phyloP scores from a whole-genome alignment of 1,140 invertebrate species.

The Holotrichia oblita region DNA sequence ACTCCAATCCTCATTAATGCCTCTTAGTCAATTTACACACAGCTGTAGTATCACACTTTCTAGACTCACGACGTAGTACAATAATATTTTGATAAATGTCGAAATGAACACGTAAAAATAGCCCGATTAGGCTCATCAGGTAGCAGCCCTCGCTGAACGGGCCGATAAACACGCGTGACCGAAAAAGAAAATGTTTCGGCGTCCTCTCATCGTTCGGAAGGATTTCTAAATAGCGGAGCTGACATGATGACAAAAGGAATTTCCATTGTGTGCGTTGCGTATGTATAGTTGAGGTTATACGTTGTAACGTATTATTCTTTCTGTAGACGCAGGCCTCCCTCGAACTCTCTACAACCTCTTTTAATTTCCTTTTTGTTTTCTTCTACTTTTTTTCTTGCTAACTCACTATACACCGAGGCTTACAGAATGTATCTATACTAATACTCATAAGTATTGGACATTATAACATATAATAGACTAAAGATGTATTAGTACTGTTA shows the following conservation, averaged over 20 bases:
- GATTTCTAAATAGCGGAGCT: constrained; percentile 40
- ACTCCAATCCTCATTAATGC: not conserved
- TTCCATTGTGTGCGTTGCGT: constrained; percentile 39
- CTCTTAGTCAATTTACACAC: not conserved
- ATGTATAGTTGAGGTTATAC: not conserved
- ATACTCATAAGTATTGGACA: too few relatives aligned
- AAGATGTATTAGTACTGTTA: too few relatives aligned
- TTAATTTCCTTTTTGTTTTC: not conserved
- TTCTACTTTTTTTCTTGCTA: constrained; percentile 4
- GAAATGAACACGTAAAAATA: constrained; percentile 36
- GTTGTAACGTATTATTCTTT: constrained; percentile 32
- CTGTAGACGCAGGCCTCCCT: constrained; percentile 17
- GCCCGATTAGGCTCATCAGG: constrained; percentile 35
- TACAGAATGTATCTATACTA: too few relatives aligned
- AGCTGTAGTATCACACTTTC: not conserved
- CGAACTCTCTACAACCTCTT: constrained; percentile 1
- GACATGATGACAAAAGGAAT: constrained; percentile 43
- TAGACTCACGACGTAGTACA: not conserved
- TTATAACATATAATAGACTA: too few relatives aligned
- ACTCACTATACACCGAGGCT: not conserved
- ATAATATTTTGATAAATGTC: constrained; percentile 41
- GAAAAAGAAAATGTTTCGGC: not conserved
- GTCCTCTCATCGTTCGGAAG: not conserved
- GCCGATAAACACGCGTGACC: constrained; percentile 22
- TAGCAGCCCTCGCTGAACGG: constrained; percentile 22